Conservation (phyloP, 2,888 invertebrate genomes). For the Lasioglossum marginatum region DNA sequence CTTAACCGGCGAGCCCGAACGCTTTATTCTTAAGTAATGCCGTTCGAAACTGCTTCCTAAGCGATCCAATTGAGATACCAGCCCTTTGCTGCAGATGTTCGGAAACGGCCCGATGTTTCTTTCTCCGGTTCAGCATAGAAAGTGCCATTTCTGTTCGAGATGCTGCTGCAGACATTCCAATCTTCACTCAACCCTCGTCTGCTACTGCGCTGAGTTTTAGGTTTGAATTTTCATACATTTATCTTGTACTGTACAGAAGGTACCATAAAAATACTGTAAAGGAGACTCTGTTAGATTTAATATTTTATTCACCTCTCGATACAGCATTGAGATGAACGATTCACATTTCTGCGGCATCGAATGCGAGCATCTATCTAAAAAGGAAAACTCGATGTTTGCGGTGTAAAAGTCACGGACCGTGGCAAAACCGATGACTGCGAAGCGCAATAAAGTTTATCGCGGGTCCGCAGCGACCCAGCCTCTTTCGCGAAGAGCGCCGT, state of each 20-base stretch:
- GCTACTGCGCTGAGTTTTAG: too few species aligned
- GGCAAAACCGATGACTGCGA: neutral
- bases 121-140: neutral
- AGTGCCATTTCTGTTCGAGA: neutral
- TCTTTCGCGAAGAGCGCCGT: neutral
- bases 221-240: too few species aligned
- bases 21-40: neutral
- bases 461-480: neutral
- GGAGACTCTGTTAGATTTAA: too few species aligned
- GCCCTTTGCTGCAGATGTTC: neutral
- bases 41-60: neutral
- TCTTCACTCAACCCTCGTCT: neutral
- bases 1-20: slow-evolving; percentile 21
- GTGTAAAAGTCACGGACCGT: neutral
- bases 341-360: neutral
- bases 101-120: neutral
- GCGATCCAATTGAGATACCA: neutral
- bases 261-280: too few species aligned
- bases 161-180: neutral
- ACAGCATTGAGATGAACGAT: neutral
- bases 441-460: neutral
- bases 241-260: too few species aligned
- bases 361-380: neutral
- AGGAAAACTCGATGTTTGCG: neutral
- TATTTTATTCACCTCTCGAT: too few species aligned